Conservation (phyloP, 2,113 vertebrate genomes). For the Eidolon helvum region DNA sequence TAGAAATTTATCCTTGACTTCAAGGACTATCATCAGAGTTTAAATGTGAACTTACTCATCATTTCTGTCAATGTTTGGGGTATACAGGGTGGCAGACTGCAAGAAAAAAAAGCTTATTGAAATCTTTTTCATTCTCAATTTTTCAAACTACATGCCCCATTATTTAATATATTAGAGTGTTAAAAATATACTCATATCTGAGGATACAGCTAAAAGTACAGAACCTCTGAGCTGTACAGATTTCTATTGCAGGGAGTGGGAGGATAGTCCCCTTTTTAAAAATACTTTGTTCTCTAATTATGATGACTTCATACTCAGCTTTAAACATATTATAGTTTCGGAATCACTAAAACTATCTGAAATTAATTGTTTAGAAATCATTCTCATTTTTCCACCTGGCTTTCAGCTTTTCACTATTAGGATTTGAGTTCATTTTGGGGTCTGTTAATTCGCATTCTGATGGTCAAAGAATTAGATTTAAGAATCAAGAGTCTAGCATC, state of each 20-base stretch:
- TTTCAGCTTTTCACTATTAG: neutral
- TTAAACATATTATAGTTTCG: conserved; percentile 11
- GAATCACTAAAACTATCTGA: neutral
- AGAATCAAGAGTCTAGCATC: neutral
- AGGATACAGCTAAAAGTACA: neutral
- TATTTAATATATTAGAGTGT: neutral
- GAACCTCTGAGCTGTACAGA: neutral
- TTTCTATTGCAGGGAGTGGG: neutral
- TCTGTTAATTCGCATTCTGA: conserved; percentile 30
- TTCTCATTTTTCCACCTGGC: neutral
- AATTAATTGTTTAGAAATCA: neutral
- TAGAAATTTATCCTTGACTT: neutral
- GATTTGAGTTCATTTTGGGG: neutral
- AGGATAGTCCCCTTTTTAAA: neutral
- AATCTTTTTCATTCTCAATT: neutral
- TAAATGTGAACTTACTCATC: neutral
- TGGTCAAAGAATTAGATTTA: neutral
- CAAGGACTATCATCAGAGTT: neutral
- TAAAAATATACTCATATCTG: neutral
- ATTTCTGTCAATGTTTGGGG: neutral
- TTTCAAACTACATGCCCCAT: neutral
- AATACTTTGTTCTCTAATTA: neutral
- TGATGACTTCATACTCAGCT: neutral
- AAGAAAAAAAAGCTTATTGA: conserved; percentile 6
- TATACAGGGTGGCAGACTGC: neutral